Conservation (phyloP, 2,797 vertebrate species). For the Bovichtus variegatus region DNA sequence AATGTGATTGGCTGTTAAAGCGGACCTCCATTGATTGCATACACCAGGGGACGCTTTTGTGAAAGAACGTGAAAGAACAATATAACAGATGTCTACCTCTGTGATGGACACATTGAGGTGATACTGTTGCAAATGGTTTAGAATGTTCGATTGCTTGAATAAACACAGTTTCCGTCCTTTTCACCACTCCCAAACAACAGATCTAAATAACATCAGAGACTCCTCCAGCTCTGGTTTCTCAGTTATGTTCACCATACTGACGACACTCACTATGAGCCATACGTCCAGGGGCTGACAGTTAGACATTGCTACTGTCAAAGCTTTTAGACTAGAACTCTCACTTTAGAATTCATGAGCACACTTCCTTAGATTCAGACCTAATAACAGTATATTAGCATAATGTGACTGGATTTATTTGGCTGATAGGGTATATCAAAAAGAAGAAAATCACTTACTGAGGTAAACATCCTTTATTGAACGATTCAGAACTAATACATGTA, state of each 20-base stretch:
- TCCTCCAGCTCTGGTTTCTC: background rate
- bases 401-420: background rate
- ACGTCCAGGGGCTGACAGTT: background rate
- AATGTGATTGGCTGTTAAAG: constrained; percentile 5
- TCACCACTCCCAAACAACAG: too few relatives aligned
- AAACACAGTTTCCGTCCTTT: background rate
- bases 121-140: background rate
- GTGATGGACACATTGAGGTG: background rate
- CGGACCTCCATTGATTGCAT: background rate
- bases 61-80: background rate
- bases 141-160: background rate
- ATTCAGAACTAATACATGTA: background rate
- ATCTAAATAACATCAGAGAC: background rate
- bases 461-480: background rate
- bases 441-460: background rate
- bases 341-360: background rate
- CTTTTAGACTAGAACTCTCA: background rate
- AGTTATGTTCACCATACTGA: background rate
- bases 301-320: too few relatives aligned
- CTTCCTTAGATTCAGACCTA: background rate
- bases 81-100: background rate
- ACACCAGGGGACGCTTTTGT: too few relatives aligned
- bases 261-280: background rate
- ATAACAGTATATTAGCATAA: background rate
- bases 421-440: background rate